These are phyloP conservation scores for Spheniscus mendiculus DNA, from an alignment of 2,113 vertebrate species.

Conservation along the genomic window DNA sequence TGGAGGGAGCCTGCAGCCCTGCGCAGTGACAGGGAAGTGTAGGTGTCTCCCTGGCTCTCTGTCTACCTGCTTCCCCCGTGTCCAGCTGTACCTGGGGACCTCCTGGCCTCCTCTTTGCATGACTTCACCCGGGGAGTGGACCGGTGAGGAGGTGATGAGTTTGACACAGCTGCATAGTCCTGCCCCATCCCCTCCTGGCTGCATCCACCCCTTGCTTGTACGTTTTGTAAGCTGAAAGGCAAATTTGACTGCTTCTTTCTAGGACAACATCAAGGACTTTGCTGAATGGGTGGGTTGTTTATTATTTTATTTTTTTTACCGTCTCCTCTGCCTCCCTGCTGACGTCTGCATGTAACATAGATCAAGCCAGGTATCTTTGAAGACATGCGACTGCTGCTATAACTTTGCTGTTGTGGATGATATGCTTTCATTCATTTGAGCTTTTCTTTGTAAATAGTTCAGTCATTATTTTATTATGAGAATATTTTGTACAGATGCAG, in stretches of 20 bases:
- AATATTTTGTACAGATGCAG: background rate
- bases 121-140: background rate
- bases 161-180: background rate
- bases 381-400: constrained; percentile 19
- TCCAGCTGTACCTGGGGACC: background rate
- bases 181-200: background rate
- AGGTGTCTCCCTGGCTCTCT: background rate
- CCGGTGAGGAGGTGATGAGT: background rate
- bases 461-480: background rate
- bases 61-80: background rate
- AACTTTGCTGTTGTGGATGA: background rate
- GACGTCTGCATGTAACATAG: background rate
- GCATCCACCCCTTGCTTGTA: background rate
- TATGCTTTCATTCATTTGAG: background rate
- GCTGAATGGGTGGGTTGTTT: background rate
- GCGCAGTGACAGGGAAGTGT: rapidly evolving
- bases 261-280: background rate
- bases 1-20: background rate
- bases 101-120: background rate
- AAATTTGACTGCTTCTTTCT: background rate
- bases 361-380: background rate
- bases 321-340: background rate
- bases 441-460: background rate
- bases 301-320: background rate
- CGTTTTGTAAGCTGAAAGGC: background rate